Conservation (phyloP, 1,140 invertebrate genomes). For the Harpegnathos saltator region DNA sequence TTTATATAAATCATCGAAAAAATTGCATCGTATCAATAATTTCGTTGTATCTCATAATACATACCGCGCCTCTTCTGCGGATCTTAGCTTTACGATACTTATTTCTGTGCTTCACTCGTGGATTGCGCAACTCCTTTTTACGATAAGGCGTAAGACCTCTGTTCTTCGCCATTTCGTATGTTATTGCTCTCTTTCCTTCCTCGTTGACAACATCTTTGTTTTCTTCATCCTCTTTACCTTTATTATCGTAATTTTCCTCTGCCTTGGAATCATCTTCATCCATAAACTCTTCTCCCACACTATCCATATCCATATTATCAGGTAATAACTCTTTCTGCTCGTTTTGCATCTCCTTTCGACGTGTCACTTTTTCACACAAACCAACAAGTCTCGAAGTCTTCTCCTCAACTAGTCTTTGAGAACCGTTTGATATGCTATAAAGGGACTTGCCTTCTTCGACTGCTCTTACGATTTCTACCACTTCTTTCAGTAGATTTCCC, state of each 20-base stretch:
- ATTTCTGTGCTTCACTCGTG: conserved; percentile 95
- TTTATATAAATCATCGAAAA: neutral
- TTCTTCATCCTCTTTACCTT: conserved; percentile 80
- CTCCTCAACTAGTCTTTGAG: conserved; percentile 11
- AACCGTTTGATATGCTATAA: conserved; percentile 72
- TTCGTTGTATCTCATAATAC: conserved; percentile 68
- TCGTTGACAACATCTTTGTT: conserved; percentile 78
- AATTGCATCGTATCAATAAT: conserved; percentile 10
- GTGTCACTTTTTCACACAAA: conserved; percentile 38
- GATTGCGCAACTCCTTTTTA: conserved; percentile 96
- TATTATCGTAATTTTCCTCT: conserved; percentile 66
- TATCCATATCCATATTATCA: neutral
- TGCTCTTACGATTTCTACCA: conserved; percentile 81
- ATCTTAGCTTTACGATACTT: conserved; percentile 97
- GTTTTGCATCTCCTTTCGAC: neutral
- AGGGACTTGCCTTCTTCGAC: conserved; percentile 74
- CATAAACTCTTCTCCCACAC: conserved; percentile 17
- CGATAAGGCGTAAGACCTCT: conserved; percentile 95
- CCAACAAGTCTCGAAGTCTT: conserved; percentile 40
- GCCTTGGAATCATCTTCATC: conserved; percentile 52
- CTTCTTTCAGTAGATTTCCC: conserved; percentile 86
- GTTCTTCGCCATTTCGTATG: conserved; percentile 97
- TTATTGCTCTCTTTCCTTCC: conserved; percentile 92
- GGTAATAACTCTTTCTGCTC: neutral
- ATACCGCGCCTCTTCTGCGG: conserved; percentile 94